These are phyloP conservation scores for Leontopithecus rosalia DNA, from an alignment of 2,797 vertebrate species.

Conservation along the genomic window DNA sequence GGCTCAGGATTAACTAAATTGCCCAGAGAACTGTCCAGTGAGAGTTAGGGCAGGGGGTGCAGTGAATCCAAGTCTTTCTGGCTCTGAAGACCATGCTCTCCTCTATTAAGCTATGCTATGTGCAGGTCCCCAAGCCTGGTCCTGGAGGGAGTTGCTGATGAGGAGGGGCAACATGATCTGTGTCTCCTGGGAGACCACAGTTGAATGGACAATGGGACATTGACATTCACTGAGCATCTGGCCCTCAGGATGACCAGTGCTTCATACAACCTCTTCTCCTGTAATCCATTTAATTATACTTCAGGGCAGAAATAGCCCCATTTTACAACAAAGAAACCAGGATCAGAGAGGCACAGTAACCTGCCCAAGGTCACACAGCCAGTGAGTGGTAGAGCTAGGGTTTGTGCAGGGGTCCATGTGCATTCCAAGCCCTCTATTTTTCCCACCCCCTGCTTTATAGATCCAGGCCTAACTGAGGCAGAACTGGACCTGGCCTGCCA, in stretches of 20 bases:
- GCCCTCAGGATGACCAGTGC: accelerated
- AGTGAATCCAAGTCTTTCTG: neutral
- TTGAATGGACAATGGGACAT: neutral
- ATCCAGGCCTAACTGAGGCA: neutral
- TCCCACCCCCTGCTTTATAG: accelerated
- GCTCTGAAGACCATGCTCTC: neutral
- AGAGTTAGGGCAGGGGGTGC: neutral
- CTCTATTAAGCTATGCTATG: neutral
- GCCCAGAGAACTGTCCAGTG: neutral
- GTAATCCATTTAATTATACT: neutral
- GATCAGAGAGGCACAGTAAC: neutral
- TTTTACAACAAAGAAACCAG: neutral
- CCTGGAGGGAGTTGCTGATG: neutral
- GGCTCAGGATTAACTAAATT: neutral
- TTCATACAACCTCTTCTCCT: neutral
- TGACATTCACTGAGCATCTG: neutral
- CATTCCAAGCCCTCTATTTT: neutral
- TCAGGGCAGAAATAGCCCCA: neutral
- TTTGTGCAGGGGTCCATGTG: neutral
- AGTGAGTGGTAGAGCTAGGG: neutral
- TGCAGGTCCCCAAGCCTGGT: neutral
- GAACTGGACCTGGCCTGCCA: accelerated
- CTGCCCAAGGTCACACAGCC: neutral
- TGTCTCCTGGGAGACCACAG: neutral
- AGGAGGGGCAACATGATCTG: accelerated